Evolutionary conservation across 2,113 vertebrate species (phyloP), one percentile per base, ranked within the genome.

Genomic region (Saccopteryx leptura): DNA sequence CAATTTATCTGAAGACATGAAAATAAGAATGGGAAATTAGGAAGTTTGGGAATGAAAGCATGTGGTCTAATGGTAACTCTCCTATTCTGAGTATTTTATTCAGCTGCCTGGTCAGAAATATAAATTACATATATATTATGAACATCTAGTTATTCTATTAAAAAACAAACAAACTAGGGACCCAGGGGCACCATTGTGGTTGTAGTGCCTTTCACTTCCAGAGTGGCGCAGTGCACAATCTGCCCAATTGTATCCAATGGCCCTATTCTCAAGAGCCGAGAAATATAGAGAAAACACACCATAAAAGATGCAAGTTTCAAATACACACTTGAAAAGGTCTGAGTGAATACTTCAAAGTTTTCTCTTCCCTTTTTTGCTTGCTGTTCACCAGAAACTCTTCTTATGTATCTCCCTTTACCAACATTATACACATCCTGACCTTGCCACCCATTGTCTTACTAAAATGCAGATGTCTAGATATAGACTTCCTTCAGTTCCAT

Each of bases 81-180:
- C 33, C 33, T 58, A 46, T 63, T 65, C 66, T 93, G 48, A 81
- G 10, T 69, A 75, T 63, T 63, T 84, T 71, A 65, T 72, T 89
- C 50, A 79, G 17, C 21, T 52, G 14, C 19, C 78, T 91, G 17
- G 58, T 63, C 84, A 92, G 81, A 78, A 93, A 95, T 10, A 91
- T 52, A 58, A 97, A 94, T 61, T 61, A 69, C 68, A 86, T 23
- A 68, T 7, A 65, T 17, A 93, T 19, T 88, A 96, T 17, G 23
- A 97, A 87, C 93, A 92, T 93, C 92, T 97, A 93, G 69, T 80
- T 75, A 80, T 82, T 81, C 2, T 15, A 75, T 6, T 88, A 31
- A 58, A 75, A 18, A 65, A 88, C 91, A 71, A 88, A 39, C 39
- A 39, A 39, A 39, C 39, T 60, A 84, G 33, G 83, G 60, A 87